Percentiles rank a stretch among this genome's conserved stretches.
Evolutionary conservation across 1,140 invertebrate species (phyloP).

Genomic region (Zophobas morio): DNA sequence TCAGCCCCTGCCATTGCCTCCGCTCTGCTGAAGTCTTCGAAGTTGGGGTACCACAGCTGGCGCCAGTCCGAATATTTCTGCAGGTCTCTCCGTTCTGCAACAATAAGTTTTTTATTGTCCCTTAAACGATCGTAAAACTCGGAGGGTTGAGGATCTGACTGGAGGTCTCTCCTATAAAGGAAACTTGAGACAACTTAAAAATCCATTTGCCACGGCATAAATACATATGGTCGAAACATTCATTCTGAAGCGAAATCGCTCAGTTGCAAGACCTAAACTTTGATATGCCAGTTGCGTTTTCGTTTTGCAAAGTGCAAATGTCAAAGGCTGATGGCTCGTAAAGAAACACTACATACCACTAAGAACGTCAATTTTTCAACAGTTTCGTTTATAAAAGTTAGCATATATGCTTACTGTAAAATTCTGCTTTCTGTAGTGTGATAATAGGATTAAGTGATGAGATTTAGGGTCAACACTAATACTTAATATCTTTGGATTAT

Average conservation of each 20-base stretch:
- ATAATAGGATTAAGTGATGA: no score
- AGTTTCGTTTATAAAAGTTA: no score
- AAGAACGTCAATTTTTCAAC: no score
- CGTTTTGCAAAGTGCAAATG: no score
- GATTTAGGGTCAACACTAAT: no score
- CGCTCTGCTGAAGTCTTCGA: slow-evolving; percentile 63
- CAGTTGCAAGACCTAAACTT: no score
- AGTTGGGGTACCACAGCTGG: slow-evolving; percentile 65
- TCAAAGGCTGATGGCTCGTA: no score
- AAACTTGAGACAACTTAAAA: slow-evolving; percentile 41
- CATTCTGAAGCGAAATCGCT: not conserved
- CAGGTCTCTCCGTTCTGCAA: slow-evolving; percentile 59
- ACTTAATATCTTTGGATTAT: no score
- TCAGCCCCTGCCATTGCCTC: slow-evolving; percentile 61
- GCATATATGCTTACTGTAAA: no score
- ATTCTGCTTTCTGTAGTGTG: no score
- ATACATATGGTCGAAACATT: slow-evolving; percentile 7
- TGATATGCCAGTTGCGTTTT: no score
- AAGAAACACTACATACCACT: no score
- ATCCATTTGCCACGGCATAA: slow-evolving; percentile 3
- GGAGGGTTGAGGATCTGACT: slow-evolving; percentile 20
- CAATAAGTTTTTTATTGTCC: slow-evolving; percentile 37
- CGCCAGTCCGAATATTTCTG: slow-evolving; percentile 64
- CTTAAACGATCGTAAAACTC: slow-evolving; percentile 36
- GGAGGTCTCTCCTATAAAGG: not conserved